These are phyloP conservation scores for Penaeus japonicus DNA, from an alignment of 1,140 invertebrate species.

Conservation along the genomic window DNA sequence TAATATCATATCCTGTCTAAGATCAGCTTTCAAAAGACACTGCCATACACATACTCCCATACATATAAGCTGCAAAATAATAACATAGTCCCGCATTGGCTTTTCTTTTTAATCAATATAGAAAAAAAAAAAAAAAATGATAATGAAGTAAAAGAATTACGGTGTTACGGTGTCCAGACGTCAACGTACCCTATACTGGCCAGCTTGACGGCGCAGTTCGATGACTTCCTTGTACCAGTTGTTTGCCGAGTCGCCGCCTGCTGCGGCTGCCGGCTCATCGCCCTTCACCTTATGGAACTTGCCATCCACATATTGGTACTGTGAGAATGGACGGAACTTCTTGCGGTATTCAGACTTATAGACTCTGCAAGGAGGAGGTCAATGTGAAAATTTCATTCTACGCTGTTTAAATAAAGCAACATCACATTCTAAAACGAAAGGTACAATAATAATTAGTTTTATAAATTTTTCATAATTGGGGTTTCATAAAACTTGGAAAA, in stretches of 20 bases:
- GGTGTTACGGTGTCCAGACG: not conserved
- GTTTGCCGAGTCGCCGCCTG: conserved; percentile 43
- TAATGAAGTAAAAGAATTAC: not conserved
- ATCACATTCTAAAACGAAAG: not conserved
- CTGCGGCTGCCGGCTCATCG: conserved; percentile 62
- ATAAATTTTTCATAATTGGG: no score
- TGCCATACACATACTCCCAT: no score
- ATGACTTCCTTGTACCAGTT: conserved; percentile 85
- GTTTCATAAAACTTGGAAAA: no score
- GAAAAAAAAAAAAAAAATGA: not conserved
- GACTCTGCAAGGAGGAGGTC: conserved; percentile 32
- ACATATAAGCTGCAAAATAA: no score
- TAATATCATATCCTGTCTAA: no score
- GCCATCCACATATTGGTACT: conserved; percentile 80
- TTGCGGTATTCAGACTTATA: conserved; percentile 80
- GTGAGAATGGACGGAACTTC: conserved; percentile 82
- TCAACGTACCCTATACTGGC: conserved; percentile 82
- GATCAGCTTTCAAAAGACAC: no score
- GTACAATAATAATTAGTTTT: not conserved
- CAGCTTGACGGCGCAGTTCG: conserved; percentile 87
- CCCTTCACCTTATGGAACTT: conserved; percentile 72
- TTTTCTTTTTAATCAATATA: not conserved
- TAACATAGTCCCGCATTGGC: not conserved
- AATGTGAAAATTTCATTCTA: not conserved
- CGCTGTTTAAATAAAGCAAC: not conserved